A percentile compares a stretch with the other conserved stretches of the same genome.
Conservation (phyloP, 1,140 invertebrate species). For the Yoshiicerus persimilis region DNA sequence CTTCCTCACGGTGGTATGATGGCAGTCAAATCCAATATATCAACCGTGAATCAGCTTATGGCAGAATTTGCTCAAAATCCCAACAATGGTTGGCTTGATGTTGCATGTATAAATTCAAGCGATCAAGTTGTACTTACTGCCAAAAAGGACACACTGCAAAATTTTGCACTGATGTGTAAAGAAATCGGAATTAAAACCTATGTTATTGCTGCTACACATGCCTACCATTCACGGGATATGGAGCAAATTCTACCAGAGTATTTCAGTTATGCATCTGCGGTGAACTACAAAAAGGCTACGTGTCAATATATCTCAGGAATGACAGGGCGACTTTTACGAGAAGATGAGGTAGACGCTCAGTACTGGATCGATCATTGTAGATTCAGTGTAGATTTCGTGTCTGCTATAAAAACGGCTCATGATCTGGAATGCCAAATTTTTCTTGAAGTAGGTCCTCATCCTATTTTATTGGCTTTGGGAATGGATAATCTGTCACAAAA, state of each 20-base stretch:
- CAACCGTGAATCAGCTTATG: neutral
- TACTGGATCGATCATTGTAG: conserved; percentile 27
- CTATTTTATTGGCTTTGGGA: neutral
- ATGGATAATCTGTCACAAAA: neutral
- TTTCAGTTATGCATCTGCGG: neutral
- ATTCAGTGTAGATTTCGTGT: neutral
- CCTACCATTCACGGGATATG: conserved; percentile 34
- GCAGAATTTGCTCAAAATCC: neutral
- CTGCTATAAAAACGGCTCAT: neutral
- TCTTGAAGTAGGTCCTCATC: conserved; percentile 30
- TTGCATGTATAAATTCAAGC: conserved; percentile 19
- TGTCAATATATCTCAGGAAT: conserved; percentile 11
- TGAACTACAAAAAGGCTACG: neutral
- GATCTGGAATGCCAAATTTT: neutral
- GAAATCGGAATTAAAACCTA: neutral
- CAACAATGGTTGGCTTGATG: neutral
- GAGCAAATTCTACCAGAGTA: conserved; percentile 16
- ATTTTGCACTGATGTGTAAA: neutral
- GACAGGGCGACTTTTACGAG: neutral
- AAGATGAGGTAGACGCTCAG: neutral
- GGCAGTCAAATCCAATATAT: neutral
- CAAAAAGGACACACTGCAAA: neutral
- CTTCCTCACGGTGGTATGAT: conserved; percentile 27
- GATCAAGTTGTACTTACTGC: conserved; percentile 24
- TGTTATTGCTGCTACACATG: conserved; percentile 3